A percentile compares a stretch with the other conserved stretches of the same genome.
These are phyloP conservation scores for Myrmecophaga tridactyla DNA, from an alignment of 2,113 vertebrate species.

Conservation along the genomic window DNA sequence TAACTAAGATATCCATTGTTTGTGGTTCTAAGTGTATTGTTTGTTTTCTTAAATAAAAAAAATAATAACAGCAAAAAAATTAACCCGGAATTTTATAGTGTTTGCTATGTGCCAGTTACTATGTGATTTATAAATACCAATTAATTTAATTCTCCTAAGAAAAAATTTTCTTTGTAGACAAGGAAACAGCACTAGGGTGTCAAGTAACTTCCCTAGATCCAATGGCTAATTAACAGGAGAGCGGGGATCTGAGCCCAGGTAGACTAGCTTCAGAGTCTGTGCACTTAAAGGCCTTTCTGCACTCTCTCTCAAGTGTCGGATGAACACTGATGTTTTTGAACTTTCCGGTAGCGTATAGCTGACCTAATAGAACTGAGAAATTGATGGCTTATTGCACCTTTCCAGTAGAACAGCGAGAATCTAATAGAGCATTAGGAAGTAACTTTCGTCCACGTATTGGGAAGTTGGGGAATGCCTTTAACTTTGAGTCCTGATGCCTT, in stretches of 20 bases:
- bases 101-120: neutral
- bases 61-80: too few relatives aligned
- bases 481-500: conserved; percentile 92
- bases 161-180: too few relatives aligned
- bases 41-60: too few relatives aligned
- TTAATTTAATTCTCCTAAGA: neutral
- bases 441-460: neutral
- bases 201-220: neutral
- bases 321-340: neutral
- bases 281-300: neutral
- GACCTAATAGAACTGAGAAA: neutral
- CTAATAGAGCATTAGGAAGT: neutral
- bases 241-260: neutral
- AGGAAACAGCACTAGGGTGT: neutral
- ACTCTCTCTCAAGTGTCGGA: neutral
- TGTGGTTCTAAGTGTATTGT: too few relatives aligned
- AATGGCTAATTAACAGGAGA: neutral
- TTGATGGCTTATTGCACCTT: neutral
- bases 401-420: neutral
- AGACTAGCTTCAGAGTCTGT: neutral
- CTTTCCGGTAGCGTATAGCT: neutral
- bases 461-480: conserved; percentile 84
- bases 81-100: too few relatives aligned
- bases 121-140: neutral
- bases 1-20: too few relatives aligned